A percentile compares a stretch with the other conserved stretches of the same genome.
These are phyloP conservation scores for Acleris laterana DNA, from an alignment of 2,888 invertebrate genomes.

Conservation along the genomic window DNA sequence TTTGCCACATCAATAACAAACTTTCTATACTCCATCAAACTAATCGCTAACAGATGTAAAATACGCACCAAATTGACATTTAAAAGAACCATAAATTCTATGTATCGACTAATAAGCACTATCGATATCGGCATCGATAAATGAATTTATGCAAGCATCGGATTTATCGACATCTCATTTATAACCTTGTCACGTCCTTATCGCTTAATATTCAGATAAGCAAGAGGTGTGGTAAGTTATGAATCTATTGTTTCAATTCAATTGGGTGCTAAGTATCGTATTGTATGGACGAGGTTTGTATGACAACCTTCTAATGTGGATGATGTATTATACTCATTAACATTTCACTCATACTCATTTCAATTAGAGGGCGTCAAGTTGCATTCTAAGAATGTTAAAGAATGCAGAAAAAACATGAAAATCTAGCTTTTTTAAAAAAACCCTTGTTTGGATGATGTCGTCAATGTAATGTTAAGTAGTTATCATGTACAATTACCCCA, in stretches of 20 bases:
- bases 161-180: slow-evolving; percentile 56
- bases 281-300: slow-evolving; percentile 23
- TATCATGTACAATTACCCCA: too few relatives aligned
- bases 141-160: slow-evolving; percentile 39
- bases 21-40: slow-evolving; percentile 34
- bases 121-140: slow-evolving; percentile 35
- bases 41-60: slow-evolving; percentile 39
- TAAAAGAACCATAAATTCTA: slow-evolving; percentile 34
- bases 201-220: slow-evolving; percentile 21
- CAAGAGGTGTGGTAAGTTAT: slow-evolving; percentile 54
- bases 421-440: too few relatives aligned
- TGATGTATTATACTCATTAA: slow-evolving; percentile 3
- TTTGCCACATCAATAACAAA: slow-evolving; percentile 12
- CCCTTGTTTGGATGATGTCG: too few relatives aligned
- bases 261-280: slow-evolving; percentile 34
- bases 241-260: slow-evolving; percentile 46
- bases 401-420: too few relatives aligned
- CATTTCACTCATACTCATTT: not conserved
- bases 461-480: too few relatives aligned
- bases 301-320: slow-evolving; percentile 15
- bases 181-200: slow-evolving; percentile 48
- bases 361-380: too few relatives aligned
- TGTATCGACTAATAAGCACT: slow-evolving; percentile 29
- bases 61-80: slow-evolving; percentile 37
- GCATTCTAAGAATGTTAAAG: too few relatives aligned